Evolutionary conservation across 2,888 invertebrate genomes (phyloP).

Genomic region (Acleris sparsana): DNA sequence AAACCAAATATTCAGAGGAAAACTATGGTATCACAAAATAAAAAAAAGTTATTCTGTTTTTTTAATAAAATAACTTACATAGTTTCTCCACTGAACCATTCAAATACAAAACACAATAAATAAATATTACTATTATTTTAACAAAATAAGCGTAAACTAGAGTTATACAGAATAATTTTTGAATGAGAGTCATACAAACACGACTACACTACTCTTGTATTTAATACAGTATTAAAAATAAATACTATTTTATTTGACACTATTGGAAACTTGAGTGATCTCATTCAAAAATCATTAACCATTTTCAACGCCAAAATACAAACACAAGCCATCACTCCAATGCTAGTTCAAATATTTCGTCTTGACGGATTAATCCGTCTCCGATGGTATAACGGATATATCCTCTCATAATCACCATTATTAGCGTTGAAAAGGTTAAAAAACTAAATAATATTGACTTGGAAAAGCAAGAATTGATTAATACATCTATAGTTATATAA

Average conservation of each 20-base stretch:
- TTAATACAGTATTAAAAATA: too few species aligned
- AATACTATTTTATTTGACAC: neutral
- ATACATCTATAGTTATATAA: neutral
- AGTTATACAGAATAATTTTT: slow-evolving; percentile 17
- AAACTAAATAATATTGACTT: slow-evolving; percentile 33
- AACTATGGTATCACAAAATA: too few species aligned
- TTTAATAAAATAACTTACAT: too few species aligned
- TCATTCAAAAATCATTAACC: slow-evolving; percentile 15
- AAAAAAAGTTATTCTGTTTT: too few species aligned
- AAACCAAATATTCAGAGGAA: slow-evolving; percentile 22
- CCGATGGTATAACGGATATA: too few species aligned
- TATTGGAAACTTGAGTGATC: too few species aligned
- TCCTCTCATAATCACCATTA: too few species aligned
- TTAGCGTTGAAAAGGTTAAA: neutral
- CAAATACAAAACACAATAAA: slow-evolving; percentile 51
- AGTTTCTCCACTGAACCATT: too few species aligned
- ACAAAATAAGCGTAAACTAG: slow-evolving; percentile 50
- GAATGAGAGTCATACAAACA: slow-evolving; percentile 9
- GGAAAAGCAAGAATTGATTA: slow-evolving; percentile 32
- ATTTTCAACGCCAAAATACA: too few species aligned
- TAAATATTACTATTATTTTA: slow-evolving; percentile 61
- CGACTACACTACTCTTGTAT: neutral
- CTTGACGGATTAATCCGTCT: neutral
- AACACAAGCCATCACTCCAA: neutral
- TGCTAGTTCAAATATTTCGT: neutral